These are phyloP conservation scores for Aphelinus certus DNA, from an alignment of 1,140 invertebrate genomes.

Conservation along the genomic window DNA sequence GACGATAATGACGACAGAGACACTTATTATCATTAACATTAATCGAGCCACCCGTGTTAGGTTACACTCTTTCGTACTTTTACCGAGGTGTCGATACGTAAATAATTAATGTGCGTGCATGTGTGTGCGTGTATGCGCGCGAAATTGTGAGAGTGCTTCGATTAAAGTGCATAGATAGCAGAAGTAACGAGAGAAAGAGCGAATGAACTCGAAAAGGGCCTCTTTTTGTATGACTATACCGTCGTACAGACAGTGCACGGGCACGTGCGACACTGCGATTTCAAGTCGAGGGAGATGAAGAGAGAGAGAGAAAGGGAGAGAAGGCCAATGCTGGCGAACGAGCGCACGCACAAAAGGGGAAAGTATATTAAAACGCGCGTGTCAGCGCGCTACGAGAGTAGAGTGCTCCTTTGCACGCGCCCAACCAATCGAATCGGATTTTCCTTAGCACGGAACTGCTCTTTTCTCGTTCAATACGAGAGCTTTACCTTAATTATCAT, in stretches of 20 bases:
- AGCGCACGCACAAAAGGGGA: constrained; percentile 40
- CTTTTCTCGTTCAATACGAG: not conserved
- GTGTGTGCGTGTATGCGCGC: not conserved
- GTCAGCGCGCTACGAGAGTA: not conserved
- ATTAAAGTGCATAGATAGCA: not conserved
- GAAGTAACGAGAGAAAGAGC: not conserved
- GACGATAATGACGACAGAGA: not conserved
- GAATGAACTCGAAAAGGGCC: not conserved
- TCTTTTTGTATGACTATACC: constrained; percentile 28
- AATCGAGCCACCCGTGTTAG: constrained; percentile 51
- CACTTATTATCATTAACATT: not conserved
- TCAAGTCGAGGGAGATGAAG: too few species aligned
- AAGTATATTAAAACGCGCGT: not conserved
- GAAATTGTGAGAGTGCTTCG: not conserved
- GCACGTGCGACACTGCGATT: too few species aligned
- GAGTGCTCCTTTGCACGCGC: constrained; percentile 6
- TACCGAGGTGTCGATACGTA: not conserved
- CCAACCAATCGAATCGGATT: constrained; percentile 13
- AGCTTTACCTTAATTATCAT: not conserved
- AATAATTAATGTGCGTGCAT: not conserved
- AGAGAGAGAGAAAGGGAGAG: constrained; percentile 43
- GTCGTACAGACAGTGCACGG: constrained; percentile 34
- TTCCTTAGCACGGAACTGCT: constrained; percentile 1
- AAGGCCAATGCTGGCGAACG: constrained; percentile 50
- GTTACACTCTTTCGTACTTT: constrained; percentile 47